These are phyloP conservation scores for Artemia sp. DNA, from an alignment of 2,888 invertebrate genomes.

Conservation along the genomic window DNA sequence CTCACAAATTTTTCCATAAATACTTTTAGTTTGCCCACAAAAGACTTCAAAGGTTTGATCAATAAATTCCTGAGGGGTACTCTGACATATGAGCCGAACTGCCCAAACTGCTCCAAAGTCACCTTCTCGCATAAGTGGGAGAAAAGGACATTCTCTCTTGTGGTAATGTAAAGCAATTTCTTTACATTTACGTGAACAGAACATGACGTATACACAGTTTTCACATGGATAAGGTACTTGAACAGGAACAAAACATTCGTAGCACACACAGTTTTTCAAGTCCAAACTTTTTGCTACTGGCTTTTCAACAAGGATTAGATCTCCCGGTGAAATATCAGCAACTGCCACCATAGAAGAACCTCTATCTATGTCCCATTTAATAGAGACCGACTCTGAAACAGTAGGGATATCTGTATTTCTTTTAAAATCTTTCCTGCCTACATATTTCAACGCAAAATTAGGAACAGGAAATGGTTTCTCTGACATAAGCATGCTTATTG, in stretches of 20 bases:
- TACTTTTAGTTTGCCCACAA: not conserved
- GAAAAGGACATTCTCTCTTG: conserved; percentile 4
- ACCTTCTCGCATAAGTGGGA: not conserved
- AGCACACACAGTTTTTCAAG: not conserved
- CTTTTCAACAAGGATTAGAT: conserved; percentile 1
- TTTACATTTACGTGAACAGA: conserved; percentile 1
- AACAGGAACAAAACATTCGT: not conserved
- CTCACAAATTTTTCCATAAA: not conserved
- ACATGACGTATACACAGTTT: not conserved
- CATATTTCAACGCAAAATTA: conserved; percentile 10
- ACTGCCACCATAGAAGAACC: conserved; percentile 4
- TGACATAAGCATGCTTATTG: not conserved
- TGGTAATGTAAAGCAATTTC: not conserved
- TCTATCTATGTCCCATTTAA: not conserved
- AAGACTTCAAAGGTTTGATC: not conserved
- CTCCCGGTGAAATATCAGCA: conserved; percentile 1
- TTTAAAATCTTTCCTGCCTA: not conserved
- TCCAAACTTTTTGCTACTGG: no score
- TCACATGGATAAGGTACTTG: conserved; percentile 1
- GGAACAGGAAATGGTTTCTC: not conserved
- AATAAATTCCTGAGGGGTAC: not conserved
- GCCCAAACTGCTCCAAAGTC: not conserved
- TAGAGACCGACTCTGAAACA: not conserved
- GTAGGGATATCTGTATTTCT: not conserved
- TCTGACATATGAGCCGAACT: not conserved